Base-by-base conservation (phyloP, 2,797 vertebrate genomes). In the Ficedula albicollis region DNA sequence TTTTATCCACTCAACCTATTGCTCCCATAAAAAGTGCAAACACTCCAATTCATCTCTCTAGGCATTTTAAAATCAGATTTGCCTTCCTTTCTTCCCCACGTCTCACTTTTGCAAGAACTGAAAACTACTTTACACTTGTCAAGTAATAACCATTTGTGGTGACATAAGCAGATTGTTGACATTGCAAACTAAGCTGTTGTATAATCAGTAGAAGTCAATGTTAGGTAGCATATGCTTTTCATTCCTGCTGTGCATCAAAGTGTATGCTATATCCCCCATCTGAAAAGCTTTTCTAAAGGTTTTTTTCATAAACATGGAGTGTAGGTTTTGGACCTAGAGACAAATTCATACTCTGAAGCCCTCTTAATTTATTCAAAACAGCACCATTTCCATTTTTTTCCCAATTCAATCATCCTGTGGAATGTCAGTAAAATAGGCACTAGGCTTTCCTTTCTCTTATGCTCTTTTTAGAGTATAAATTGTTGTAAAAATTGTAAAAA, bases 401-500 rank as follows among this genome's bases (percentile, higher is more conserved):
- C 4, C 36, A 62, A 22, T 52, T 87, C 64, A n/a, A 83, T 9
- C 22, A 39, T 92, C 32, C 75, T 52, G 36, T 66, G 70, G 51
- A 82, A 77, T 58, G 16, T 66, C 62, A 81, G 29, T 63, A 63
- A 86, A 66, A 87, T 67, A 86, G 32, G 58, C 91, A 52, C 73
- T 80, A 87, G 22, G 22, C 18, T 89, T 62, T 69, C 15, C 80
- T 93, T 93, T 67, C 34, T 96, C 46, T 95, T 91, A n/a, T 54
- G 62, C 43, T 83, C 10, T 86, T 95, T 77, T 76, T 96, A 73
- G 72, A 83, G 83, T 90, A 36, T 70, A 93, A 86, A 41, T 39
- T 81, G 22, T 46, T 46, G 21, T 23, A 23, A 46, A 46, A 86
- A 87, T 92, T 95, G 87, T 74, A 58, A 88, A 96, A 87, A 67